Conservation (phyloP, 37 sponge, comb jelly and placozoan species). For the Beroe ovata region DNA sequence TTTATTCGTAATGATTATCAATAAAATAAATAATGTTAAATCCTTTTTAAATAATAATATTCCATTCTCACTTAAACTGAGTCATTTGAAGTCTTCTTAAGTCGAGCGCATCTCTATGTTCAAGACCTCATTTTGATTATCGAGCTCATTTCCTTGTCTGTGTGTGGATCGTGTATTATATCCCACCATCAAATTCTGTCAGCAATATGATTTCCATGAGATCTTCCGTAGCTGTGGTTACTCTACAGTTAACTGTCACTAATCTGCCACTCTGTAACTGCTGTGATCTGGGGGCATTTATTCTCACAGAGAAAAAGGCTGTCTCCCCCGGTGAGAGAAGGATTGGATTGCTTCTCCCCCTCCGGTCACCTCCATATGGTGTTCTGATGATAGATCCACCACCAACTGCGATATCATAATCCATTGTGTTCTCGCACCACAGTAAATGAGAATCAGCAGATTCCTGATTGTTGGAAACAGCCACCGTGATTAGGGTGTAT, state of each 20-base stretch:
- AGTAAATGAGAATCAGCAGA: constrained; percentile 4
- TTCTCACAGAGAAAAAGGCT: background rate
- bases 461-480: constrained; percentile 10
- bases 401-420: constrained; percentile 16
- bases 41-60: too few relatives aligned
- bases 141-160: too few relatives aligned
- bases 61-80: too few relatives aligned
- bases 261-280: background rate
- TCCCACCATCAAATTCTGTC: background rate
- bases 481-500: background rate
- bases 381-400: background rate
- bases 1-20: too few relatives aligned
- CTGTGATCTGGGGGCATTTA: background rate
- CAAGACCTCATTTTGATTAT: too few relatives aligned
- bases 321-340: background rate
- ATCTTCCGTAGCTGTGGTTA: background rate
- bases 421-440: constrained; percentile 6
- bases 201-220: background rate
- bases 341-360: constrained; percentile 25
- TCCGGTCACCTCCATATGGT: background rate
- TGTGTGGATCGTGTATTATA: too few relatives aligned
- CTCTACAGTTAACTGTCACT: constrained; percentile 14
- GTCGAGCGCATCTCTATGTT: too few relatives aligned
- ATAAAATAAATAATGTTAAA: too few relatives aligned
- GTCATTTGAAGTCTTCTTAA: too few relatives aligned